Conservation (phyloP, 2,113 vertebrate species). For the Corythornis cristatus region DNA sequence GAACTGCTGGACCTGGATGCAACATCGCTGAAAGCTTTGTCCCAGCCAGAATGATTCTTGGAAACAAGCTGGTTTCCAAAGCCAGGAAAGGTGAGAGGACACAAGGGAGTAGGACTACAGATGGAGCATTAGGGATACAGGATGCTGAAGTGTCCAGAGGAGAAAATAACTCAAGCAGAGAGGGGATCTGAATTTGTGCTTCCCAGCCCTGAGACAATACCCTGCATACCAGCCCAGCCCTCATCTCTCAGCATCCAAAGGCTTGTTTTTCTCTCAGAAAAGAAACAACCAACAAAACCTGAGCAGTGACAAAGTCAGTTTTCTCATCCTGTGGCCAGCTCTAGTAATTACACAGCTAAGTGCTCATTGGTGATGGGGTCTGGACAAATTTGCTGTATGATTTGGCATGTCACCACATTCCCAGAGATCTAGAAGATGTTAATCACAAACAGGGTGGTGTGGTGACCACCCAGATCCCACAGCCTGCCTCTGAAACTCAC, state of each 20-base stretch:
- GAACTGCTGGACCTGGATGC: not conserved
- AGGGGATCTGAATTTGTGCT: not conserved
- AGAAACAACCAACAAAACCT: not conserved
- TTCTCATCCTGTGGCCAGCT: not conserved
- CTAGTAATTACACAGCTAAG: not conserved
- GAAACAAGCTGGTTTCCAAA: constrained; percentile 26
- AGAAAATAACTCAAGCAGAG: not conserved
- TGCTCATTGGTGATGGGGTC: not conserved
- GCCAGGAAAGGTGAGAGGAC: constrained; percentile 35
- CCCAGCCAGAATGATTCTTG: constrained; percentile 19
- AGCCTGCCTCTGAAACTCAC: not conserved
- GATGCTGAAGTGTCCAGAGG: not conserved
- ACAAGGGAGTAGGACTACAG: constrained; percentile 7
- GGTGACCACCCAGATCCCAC: fast-evolving
- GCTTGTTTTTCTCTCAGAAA: not conserved
- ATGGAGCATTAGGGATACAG: not conserved
- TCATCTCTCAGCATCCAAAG: not conserved
- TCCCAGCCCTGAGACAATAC: not conserved
- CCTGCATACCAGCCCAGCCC: not conserved
- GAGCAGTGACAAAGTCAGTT: not conserved
- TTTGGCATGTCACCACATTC: not conserved
- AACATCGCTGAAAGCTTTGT: not conserved
- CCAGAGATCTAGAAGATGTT: not conserved
- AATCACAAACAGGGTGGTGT: not conserved
- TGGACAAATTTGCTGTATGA: not conserved